A percentile compares a stretch with the other conserved stretches of the same genome.
phyloP scores from a whole-genome alignment of 2,797 vertebrate species.

The Eupleurogrammus muticus region DNA sequence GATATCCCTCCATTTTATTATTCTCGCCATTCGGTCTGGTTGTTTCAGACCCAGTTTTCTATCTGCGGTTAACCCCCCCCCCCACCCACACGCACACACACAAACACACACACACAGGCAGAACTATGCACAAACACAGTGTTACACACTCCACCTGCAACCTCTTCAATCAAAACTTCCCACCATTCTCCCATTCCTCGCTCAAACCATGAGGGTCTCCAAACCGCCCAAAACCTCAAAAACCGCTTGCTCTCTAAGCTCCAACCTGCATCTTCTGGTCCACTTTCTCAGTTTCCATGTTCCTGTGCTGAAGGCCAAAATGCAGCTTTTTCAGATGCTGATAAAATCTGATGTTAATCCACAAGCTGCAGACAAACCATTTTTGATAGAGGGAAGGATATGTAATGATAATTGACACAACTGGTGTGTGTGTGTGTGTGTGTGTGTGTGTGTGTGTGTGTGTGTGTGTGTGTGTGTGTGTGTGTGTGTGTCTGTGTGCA shows the following conservation, averaged over 20 bases:
- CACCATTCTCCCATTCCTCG: constrained; percentile 31
- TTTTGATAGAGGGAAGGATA: constrained; percentile 38
- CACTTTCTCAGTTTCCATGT: constrained; percentile 23
- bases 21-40: constrained; percentile 24
- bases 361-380: constrained; percentile 8
- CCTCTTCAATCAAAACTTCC: constrained; percentile 48
- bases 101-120: constrained; percentile 18
- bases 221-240: not conserved
- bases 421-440: constrained; percentile 44
- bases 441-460: constrained; percentile 15
- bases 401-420: constrained; percentile 38
- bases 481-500: constrained; percentile 21
- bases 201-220: constrained; percentile 28
- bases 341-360: constrained; percentile 33
- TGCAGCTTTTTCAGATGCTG: constrained; percentile 9
- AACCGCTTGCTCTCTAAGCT: constrained; percentile 42
- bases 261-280: constrained; percentile 17
- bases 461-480: constrained; percentile 6
- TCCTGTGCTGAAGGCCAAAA: constrained; percentile 12
- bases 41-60: constrained; percentile 48
- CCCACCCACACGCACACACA: constrained; percentile 30
- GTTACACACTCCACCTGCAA: constrained; percentile 54
- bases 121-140: constrained; percentile 8
- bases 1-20: constrained; percentile 40
- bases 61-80: constrained; percentile 64